Conservation (phyloP, 2,797 vertebrate species). For the Gymnodraco acuticeps region DNA sequence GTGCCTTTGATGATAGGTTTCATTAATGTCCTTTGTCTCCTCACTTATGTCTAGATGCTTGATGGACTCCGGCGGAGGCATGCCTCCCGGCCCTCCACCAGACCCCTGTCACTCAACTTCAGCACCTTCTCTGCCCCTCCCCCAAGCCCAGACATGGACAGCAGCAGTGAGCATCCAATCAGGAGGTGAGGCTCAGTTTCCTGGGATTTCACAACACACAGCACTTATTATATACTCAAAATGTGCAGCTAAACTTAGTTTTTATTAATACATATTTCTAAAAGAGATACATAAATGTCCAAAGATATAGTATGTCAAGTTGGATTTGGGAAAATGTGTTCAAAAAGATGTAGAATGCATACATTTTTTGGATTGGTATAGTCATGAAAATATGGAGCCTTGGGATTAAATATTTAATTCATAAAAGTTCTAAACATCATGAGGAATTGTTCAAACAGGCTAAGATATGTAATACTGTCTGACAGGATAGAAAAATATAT, state of each 20-base stretch:
- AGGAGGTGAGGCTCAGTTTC: constrained; percentile 79
- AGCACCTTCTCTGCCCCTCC: constrained; percentile 84
- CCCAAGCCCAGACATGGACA: constrained; percentile 83
- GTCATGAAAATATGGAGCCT: no score
- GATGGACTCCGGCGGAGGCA: constrained; percentile 84
- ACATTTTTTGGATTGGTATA: background rate
- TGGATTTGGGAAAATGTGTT: background rate
- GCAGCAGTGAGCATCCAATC: constrained; percentile 83
- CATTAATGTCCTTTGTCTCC: background rate
- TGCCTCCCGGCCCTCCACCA: constrained; percentile 74
- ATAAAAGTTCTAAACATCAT: background rate
- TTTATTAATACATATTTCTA: background rate
- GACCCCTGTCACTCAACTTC: constrained; percentile 86
- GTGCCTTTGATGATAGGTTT: constrained; percentile 9
- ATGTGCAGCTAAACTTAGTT: background rate
- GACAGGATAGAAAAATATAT: background rate
- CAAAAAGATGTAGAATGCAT: background rate
- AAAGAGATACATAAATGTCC: background rate
- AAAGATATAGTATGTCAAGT: background rate
- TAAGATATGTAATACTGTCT: background rate
- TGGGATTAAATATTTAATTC: background rate
- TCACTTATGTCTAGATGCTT: constrained; percentile 78
- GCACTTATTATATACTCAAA: background rate
- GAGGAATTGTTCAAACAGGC: background rate
- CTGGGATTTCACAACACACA: constrained; percentile 49